phyloP scores from a whole-genome alignment of 1,140 invertebrate genomes.

The Acromyrmex echinatior region DNA sequence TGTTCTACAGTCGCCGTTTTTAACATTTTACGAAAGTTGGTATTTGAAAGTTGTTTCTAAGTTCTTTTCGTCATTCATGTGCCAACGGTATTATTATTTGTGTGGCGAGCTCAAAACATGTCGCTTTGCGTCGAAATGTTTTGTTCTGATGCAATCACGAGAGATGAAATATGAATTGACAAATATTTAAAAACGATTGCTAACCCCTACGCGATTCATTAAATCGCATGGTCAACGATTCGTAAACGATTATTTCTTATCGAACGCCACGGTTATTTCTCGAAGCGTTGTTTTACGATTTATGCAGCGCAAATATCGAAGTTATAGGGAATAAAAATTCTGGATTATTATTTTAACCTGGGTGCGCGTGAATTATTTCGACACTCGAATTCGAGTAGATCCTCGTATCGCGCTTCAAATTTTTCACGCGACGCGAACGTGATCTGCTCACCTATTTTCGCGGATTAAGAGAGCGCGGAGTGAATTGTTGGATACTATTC shows the following conservation, averaged over 20 bases:
- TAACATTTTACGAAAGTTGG: not conserved
- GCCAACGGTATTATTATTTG: not conserved
- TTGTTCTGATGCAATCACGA: not conserved
- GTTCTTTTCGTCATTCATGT: not conserved
- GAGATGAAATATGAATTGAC: not conserved
- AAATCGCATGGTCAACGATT: not conserved
- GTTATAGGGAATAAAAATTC: not conserved
- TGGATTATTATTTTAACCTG: not conserved
- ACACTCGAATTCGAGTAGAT: not conserved
- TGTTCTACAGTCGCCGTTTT: not conserved
- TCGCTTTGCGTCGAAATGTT: not conserved
- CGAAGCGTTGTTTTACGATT: not conserved
- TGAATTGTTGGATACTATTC: not conserved
- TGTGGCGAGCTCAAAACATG: not conserved
- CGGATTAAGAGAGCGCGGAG: not conserved
- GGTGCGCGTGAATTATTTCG: not conserved
- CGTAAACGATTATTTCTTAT: not conserved
- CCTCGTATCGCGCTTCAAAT: not conserved
- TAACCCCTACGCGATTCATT: not conserved
- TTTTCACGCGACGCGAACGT: slow-evolving; percentile 4
- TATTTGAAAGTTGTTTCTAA: not conserved
- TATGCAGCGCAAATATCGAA: not conserved
- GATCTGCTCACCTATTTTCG: not conserved
- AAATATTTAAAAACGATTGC: not conserved
- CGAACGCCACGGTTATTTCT: not conserved